Evolutionary conservation across 2,797 vertebrate species (phyloP), one percentile per base, ranked within the genome.

Genomic region (Bradypus variegatus): DNA sequence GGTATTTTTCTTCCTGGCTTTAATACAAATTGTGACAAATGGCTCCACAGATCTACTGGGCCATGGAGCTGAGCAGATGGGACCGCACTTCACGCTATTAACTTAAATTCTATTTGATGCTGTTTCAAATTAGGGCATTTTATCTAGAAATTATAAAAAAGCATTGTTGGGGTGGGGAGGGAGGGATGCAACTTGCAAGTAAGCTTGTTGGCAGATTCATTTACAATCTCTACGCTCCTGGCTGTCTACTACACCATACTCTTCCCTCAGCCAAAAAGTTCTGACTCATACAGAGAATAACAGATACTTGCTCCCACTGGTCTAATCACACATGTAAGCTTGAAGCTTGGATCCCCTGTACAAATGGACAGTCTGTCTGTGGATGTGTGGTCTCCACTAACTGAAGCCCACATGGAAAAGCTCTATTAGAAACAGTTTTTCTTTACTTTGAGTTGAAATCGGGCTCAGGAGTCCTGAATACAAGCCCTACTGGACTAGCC

Each of bases 11-110:
- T 96, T 96, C 97, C 96, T 96, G 96, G 96, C 96, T 97, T 92
- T 96, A 96, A 96, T 97, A 96, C 96, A 97, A 97, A 98, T 93
- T 94, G 96, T 97, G 96, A 98, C 97, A 98, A 98, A 97, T 95
- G 96, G 97, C 94, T 97, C 96, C 94, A 95, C 95, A 95, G 93
- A 97, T 96, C 97, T 96, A 96, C 96, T 96, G 97, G 96, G 97
- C 96, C 96, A 79, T 82, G 92, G 95, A 96, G 95, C 95, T 94
- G 96, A 97, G 97, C 97, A 98, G 97, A 97, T 97, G 97, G 95
- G 96, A 96, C 89, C 48, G 89, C 95, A 96, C 95, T 97, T 97
- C 96, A 96, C 97, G 97, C 97, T 96, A 97, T 97, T 97, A 97
- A 96, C 96, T 97, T 94, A 96, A 95, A 96, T 96, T 97, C 96